Evolutionary conservation across 2,113 vertebrate genomes (phyloP).

Genomic region (Pipra filicauda): DNA sequence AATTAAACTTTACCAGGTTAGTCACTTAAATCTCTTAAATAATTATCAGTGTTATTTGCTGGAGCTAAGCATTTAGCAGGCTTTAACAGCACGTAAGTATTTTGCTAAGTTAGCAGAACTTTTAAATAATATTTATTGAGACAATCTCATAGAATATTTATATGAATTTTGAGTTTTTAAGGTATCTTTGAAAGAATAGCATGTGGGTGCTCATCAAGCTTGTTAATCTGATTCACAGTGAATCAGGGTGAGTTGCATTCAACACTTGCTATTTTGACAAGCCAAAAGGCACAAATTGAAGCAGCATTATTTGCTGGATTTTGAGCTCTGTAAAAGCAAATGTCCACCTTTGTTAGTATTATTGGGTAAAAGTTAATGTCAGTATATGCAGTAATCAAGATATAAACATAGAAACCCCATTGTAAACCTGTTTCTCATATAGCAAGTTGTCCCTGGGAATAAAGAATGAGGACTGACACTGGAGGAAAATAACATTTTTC

Average conservation of each 20-base stretch:
- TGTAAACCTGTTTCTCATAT: not conserved
- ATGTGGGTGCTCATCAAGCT: not conserved
- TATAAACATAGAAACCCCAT: fast-evolving
- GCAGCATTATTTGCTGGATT: not conserved
- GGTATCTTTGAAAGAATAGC: not conserved
- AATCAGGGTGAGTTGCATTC: not conserved
- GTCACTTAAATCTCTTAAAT: slow-evolving; percentile 37
- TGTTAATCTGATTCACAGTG: slow-evolving; percentile 13
- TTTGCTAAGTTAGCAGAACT: slow-evolving; percentile 9
- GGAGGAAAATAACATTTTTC: not conserved
- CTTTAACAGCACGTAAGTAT: slow-evolving; percentile 5
- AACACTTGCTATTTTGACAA: not conserved
- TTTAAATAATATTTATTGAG: slow-evolving; percentile 36
- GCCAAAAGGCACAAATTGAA: not conserved
- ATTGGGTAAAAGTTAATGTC: not conserved
- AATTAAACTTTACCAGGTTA: slow-evolving; percentile 33
- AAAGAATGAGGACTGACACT: not conserved
- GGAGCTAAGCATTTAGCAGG: slow-evolving; percentile 7
- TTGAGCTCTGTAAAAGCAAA: not conserved
- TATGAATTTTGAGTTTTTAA: not conserved
- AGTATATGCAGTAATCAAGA: not conserved
- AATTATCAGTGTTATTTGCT: slow-evolving; percentile 5
- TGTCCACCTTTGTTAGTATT: not conserved
- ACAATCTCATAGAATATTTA: not conserved
- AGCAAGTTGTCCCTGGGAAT: not conserved